phyloP scores from a whole-genome alignment of 2,113 vertebrate species.

The Gymnarchus niloticus region DNA sequence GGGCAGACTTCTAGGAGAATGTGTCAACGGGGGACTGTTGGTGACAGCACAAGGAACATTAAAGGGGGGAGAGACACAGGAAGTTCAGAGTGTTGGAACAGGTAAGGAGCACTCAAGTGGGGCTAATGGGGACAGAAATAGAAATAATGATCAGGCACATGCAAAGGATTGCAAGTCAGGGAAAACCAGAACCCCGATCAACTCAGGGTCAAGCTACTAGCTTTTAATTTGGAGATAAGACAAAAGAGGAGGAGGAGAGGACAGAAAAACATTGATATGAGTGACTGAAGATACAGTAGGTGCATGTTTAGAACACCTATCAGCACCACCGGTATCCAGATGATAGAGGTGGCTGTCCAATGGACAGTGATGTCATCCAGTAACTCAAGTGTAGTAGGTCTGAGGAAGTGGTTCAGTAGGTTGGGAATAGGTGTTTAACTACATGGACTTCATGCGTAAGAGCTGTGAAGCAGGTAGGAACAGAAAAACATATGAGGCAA shows the following conservation, averaged over 20 bases:
- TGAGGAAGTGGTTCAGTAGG: not conserved
- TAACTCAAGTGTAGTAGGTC: not conserved
- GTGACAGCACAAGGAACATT: not conserved
- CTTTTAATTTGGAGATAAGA: too few relatives aligned
- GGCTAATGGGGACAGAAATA: not conserved
- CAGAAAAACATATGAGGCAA: not conserved
- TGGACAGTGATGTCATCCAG: not conserved
- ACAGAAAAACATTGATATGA: not conserved
- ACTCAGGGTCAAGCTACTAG: not conserved
- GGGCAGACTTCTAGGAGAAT: not conserved
- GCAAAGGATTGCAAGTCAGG: not conserved
- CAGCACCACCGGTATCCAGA: not conserved
- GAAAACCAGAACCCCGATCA: not conserved
- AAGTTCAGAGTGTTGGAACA: not conserved
- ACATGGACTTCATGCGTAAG: not conserved
- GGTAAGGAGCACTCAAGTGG: not conserved
- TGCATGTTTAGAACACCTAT: not conserved
- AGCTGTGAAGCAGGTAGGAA: not conserved
- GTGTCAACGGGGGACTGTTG: not conserved
- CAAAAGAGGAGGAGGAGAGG: not conserved
- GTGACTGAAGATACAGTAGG: not conserved
- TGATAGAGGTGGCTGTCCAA: not conserved
- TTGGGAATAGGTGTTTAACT: not conserved
- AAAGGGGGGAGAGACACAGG: not conserved
- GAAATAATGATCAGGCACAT: not conserved